Conservation (phyloP, 2,113 vertebrate species). For the Cyprinodon brontotheroides region DNA sequence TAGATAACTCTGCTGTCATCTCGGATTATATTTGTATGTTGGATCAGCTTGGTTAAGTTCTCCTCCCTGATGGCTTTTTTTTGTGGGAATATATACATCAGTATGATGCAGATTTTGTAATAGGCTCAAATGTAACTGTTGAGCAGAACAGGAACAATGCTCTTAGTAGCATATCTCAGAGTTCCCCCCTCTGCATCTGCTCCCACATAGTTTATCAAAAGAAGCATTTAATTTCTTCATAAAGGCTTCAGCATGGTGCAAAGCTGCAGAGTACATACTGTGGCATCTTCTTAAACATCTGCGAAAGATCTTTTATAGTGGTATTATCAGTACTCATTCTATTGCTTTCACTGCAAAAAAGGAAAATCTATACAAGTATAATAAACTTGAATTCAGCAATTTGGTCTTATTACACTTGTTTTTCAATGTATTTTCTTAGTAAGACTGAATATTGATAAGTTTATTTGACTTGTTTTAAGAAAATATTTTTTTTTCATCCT, state of each 20-base stretch:
- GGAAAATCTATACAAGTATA: too few relatives aligned
- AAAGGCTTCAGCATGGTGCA: conserved; percentile 89
- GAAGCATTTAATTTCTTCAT: conserved; percentile 86
- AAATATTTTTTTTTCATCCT: too few relatives aligned
- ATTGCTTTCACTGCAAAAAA: conserved; percentile 78
- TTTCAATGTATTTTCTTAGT: too few relatives aligned
- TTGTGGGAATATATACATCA: conserved; percentile 90
- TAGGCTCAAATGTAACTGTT: conserved; percentile 79
- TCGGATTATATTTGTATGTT: conserved; percentile 81
- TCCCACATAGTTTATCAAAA: conserved; percentile 88
- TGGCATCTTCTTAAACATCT: conserved; percentile 95
- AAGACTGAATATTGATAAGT: too few relatives aligned
- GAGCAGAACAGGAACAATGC: conserved; percentile 88
- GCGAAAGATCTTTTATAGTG: too few relatives aligned
- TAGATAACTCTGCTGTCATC: conserved; percentile 82
- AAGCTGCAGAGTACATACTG: conserved; percentile 91
- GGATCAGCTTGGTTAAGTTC: conserved; percentile 88
- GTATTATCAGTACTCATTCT: conserved; percentile 91
- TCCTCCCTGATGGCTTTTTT: conserved; percentile 86
- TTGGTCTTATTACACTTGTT: too few relatives aligned
- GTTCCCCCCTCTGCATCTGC: conserved; percentile 82
- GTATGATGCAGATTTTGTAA: conserved; percentile 91
- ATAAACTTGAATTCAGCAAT: too few relatives aligned
- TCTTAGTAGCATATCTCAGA: conserved; percentile 90
- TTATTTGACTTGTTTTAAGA: too few relatives aligned